These are phyloP conservation scores for Nomada goodeniana DNA, from an alignment of 2,888 invertebrate species.

Conservation along the genomic window DNA sequence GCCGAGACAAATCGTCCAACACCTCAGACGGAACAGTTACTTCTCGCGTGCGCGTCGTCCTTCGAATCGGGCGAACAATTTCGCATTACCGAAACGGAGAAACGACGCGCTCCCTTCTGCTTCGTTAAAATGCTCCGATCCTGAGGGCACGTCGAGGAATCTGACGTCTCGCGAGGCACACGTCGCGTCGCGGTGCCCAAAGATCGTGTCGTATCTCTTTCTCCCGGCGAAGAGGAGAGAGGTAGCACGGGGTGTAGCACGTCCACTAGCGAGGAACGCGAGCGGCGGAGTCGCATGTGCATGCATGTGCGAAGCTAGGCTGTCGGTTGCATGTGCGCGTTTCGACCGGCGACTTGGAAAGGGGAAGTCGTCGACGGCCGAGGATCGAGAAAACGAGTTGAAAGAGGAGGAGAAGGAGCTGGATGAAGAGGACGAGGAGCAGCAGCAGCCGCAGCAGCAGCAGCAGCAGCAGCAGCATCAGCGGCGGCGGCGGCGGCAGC, in stretches of 20 bases:
- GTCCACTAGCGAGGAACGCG: conserved; percentile 40
- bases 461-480: conserved; percentile 80
- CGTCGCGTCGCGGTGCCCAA: conserved; percentile 46
- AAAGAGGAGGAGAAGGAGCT: conserved; percentile 40
- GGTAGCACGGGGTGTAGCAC: conserved; percentile 6
- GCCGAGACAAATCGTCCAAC: not conserved
- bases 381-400: conserved; percentile 74
- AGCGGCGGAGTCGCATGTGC: conserved; percentile 60
- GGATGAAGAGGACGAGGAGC: conserved; percentile 72
- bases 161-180: conserved; percentile 32
- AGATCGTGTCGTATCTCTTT: conserved; percentile 66
- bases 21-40: not conserved
- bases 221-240: conserved; percentile 1
- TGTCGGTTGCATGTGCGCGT: conserved; percentile 75
- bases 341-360: conserved; percentile 76
- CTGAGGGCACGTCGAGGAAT: conserved; percentile 37
- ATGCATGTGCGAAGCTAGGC: conserved; percentile 63
- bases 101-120: not conserved
- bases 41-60: not conserved
- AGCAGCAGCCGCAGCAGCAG: conserved; percentile 74
- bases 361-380: conserved; percentile 78
- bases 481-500: conserved; percentile 74
- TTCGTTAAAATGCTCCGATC: not conserved
- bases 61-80: not conserved
- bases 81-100: not conserved